Base-by-base conservation (phyloP, 2,797 vertebrate genomes). In the Sebastes oblongus region DNA sequence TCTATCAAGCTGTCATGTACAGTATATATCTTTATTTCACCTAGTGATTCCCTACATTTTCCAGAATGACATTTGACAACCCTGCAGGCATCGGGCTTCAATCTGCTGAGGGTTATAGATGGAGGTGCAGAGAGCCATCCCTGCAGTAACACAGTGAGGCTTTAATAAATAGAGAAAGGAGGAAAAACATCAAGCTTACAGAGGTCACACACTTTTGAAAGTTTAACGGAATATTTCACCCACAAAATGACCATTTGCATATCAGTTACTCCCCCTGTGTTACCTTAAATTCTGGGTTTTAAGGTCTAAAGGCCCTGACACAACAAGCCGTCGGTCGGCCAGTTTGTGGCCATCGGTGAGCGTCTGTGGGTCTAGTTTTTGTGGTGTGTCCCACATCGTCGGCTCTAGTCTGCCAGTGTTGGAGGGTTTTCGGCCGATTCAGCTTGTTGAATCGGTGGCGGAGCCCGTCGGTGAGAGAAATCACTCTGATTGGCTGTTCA, bases 351-450 rank as follows among this genome's bases (percentile, higher is more conserved):
- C 36, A 2, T 39, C 13, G 6, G 6, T 42, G 39, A 42, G 39
- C 14, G 16, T 18, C 16, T 46, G 42, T 46, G 0, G 14, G 16
- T 16, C 16, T 16, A 46, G 16, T 46, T 46, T 18, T 46, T 18
- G 42, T 3, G 6, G 42, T 18, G 16, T 18, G 16, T 46, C 6
- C 6, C 42, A 46, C 42, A 46, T 18, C 16, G 0, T 18, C 3
- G 42, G 42, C 42, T 42, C 14, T 42, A 42, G 14, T 42, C 39
- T 42, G 39, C 39, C 14, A 0, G 0, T 42, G 39, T 16, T 0
- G 0, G 42, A 46, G 42, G 0, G 0, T 46, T 46, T 16, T 46
- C 0, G 6, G 42, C 0, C 16, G 0, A 46, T 46, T 8, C 42
- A 46, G 42, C 42, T 0, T 46, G 42, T 46, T 46, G 42, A 46